Base-by-base conservation (phyloP, 1,140 invertebrate genomes). In the Charaxes varanes region DNA sequence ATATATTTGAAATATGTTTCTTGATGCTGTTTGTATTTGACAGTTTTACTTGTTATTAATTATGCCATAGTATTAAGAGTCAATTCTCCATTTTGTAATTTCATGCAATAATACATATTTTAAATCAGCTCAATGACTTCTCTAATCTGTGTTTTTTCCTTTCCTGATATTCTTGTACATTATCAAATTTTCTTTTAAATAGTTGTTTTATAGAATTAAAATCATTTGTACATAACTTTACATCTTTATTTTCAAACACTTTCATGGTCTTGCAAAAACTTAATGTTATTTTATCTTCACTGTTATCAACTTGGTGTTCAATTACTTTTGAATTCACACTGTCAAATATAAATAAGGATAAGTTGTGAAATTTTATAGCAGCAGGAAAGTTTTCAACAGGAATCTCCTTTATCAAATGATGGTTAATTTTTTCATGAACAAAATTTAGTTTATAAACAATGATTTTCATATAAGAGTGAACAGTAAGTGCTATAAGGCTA, bases 161-260 rank as follows among this genome's bases (percentile, higher is more conserved):
- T 71, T 92, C 89, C 61, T 90, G 85, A 77, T 93, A 93, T 61
- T 92, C 91, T 66, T 90, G 88, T 11, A 92, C 86, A 86, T 92
- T 92, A 64, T 93, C 91, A 84, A 87, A 92, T 54, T 89, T 91
- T 57, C 89, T 89, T 76, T 92, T 93, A 58, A 91, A 92, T 45
- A 92, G 86, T 40, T 88, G 64, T 41, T 88, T 88, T 41, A 91
- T 78, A 46, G 82, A 63, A 26, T 85, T 74, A 22, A 68, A 46
- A n/a, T 45, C 47, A 41, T 50, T 37, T 21, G 16, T 11, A 45
- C 24, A 24, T 30, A 22, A 11, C 28, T 31, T 19, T 12, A 40
- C 37, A 5, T 28, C 27, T 52, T 48, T 40, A 43, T 57, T 55
- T 43, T 48, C 47, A 65, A 76, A 77, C 37, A 77, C 51, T 46